These are phyloP conservation scores for Heliopora coerulea DNA, from an alignment of 92 coral and sea anemone species.

Conservation along the genomic window DNA sequence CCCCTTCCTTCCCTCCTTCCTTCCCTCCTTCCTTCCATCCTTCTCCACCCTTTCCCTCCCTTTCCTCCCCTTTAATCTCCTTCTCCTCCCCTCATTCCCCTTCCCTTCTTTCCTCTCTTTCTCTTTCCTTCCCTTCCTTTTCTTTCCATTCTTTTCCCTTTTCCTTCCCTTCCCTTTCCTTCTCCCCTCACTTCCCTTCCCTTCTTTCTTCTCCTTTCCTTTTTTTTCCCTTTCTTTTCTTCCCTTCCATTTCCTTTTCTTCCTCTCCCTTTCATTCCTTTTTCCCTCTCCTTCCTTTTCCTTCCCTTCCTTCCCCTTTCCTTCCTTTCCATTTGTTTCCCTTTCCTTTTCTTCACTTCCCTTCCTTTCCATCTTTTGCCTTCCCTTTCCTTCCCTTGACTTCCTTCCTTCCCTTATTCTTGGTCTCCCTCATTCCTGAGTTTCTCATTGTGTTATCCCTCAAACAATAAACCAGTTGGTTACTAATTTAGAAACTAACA, in stretches of 20 bases:
- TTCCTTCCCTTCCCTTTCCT: not conserved
- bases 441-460: too few species aligned
- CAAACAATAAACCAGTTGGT: too few species aligned
- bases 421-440: too few species aligned
- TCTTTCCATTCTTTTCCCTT: not conserved
- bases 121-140: not conserved
- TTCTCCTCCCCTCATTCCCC: not conserved
- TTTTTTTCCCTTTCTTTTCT: not conserved
- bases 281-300: not conserved
- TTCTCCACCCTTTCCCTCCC: too few species aligned
- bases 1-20: too few species aligned
- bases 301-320: not conserved
- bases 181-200: not conserved
- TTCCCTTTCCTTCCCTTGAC: too few species aligned
- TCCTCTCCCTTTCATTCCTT: not conserved
- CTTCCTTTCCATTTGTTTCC: not conserved
- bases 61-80: not conserved
- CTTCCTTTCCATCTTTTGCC: too few species aligned
- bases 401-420: too few species aligned
- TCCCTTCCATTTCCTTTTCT: not conserved
- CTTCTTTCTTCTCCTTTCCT: not conserved
- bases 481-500: too few species aligned
- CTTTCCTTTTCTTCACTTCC: not conserved
- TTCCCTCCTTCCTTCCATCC: slow-evolving; percentile 1
- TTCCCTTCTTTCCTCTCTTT: not conserved